Base-by-base conservation (phyloP, 2,113 vertebrate species). In the Rissa tridactyla region DNA sequence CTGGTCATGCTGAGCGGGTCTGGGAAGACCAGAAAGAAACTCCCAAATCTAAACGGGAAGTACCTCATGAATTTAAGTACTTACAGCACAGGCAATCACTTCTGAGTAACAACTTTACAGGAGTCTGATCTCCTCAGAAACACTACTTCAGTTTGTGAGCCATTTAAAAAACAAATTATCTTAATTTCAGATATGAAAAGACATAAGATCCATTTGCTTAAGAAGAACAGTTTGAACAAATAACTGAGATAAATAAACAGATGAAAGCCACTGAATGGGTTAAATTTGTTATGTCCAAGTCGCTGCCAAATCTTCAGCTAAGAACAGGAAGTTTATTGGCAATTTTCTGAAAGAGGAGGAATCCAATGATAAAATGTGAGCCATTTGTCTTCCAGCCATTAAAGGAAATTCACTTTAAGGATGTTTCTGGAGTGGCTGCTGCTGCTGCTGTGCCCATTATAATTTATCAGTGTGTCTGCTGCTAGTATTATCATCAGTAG, bases 281-380 rank as follows among this genome's bases (percentile, higher is more conserved):
- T 95, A 96, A 95, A 95, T 90, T 79, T 94, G 34, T 94, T 87
- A 82, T 81, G 64, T 58, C 23, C 46, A 78, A 62, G 52, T 72
- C 19, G 4, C 85, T 97, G 86, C 89, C 86, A 95, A 86, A 91
- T 91, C 92, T 95, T 95, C 82, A 89, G 60, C 69, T 86, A 60
- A 88, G 92, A 82, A 93, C 58, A 96, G 83, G 84, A 97, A 94
- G 89, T 93, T 95, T 97, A 97, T 92, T 92, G 95, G 87, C 95
- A 97, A 96, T 97, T 97, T 97, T 94, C 94, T 90, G 81, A 86
- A 96, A 94, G 71, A 94, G 77, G 79, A 96, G 87, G 92, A 97
- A 95, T 93, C 68, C 90, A 93, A 26, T 95, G 95, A 96, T 92
- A 96, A 96, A 97, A 96, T 95, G 85, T 93, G 88, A 95, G 82